These are phyloP conservation scores for Malurus alboscapulatus DNA, from an alignment of 2,113 vertebrate genomes.

Conservation along the genomic window DNA sequence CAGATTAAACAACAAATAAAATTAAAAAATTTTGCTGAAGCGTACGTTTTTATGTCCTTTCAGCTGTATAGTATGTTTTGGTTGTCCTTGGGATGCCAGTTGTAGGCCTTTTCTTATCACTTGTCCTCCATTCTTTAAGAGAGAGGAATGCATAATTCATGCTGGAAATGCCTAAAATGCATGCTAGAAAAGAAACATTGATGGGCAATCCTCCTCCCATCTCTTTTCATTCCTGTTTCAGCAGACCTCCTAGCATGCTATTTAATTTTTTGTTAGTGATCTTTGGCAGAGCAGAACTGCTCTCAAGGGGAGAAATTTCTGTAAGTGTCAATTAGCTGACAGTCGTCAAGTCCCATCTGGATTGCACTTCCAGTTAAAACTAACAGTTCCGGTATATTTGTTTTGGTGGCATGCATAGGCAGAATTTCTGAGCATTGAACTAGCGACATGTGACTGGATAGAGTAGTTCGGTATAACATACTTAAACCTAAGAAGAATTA, in stretches of 20 bases:
- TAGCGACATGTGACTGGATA: not conserved
- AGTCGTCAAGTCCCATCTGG: not conserved
- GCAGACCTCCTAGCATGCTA: not conserved
- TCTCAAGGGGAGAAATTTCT: not conserved
- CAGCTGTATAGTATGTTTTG: not conserved
- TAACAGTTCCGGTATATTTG: not conserved
- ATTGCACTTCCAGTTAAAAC: not conserved
- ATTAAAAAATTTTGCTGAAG: not conserved
- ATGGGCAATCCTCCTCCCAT: not conserved
- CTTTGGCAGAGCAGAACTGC: not conserved
- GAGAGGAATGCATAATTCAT: not conserved
- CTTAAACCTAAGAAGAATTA: constrained; percentile 1
- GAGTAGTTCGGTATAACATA: not conserved
- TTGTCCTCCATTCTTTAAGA: not conserved
- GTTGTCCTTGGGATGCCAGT: not conserved
- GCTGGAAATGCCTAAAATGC: not conserved
- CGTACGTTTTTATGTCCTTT: not conserved
- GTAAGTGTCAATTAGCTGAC: not conserved
- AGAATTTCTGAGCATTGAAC: not conserved
- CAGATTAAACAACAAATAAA: not conserved
- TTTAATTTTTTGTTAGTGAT: not conserved
- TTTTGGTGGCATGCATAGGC: not conserved
- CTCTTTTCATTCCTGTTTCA: not conserved
- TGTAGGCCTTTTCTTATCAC: not conserved
- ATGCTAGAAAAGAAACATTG: not conserved